phyloP scores from a whole-genome alignment of 2,797 vertebrate species.

The Hephaestus fuliginosus region DNA sequence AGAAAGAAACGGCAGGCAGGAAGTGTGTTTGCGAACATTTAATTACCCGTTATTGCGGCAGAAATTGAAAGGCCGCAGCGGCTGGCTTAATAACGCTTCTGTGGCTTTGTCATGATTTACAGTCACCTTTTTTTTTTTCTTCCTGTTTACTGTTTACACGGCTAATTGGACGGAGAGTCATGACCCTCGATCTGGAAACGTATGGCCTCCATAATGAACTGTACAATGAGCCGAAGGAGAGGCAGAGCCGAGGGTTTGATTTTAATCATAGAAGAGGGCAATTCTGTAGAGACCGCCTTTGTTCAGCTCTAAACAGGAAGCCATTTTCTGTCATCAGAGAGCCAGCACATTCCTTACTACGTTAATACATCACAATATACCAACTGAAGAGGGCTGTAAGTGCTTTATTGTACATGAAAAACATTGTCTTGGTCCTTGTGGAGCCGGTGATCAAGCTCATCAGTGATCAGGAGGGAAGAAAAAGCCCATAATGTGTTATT shows the following conservation, averaged over 20 bases:
- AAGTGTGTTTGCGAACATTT: slow-evolving; percentile 68
- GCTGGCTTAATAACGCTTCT: slow-evolving; percentile 54
- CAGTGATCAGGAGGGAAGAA: background rate
- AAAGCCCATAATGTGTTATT: slow-evolving; percentile 17
- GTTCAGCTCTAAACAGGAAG: slow-evolving; percentile 71
- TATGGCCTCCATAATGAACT: slow-evolving; percentile 26
- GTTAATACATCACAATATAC: slow-evolving; percentile 34
- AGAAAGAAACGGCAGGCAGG: slow-evolving; percentile 55
- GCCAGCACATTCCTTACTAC: slow-evolving; percentile 45
- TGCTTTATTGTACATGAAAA: slow-evolving; percentile 29
- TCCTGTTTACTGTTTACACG: slow-evolving; percentile 7
- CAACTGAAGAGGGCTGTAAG: background rate
- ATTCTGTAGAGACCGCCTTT: slow-evolving; percentile 43
- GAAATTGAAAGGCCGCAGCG: slow-evolving; percentile 59
- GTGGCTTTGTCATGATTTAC: slow-evolving; percentile 27
- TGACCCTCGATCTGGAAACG: slow-evolving; percentile 31
- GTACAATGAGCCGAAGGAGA: slow-evolving; percentile 31
- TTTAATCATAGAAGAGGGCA: slow-evolving; percentile 44
- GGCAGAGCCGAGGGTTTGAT: slow-evolving; percentile 37
- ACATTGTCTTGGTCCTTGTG: background rate
- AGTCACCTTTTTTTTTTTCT: slow-evolving; percentile 10
- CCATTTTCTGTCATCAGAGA: slow-evolving; percentile 57
- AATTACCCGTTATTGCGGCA: slow-evolving; percentile 61
- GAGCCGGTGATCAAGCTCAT: slow-evolving; percentile 14
- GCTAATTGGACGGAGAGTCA: slow-evolving; percentile 56